Evolutionary conservation across 2,113 vertebrate species (phyloP).

Genomic region (Periophthalmus modestus): DNA sequence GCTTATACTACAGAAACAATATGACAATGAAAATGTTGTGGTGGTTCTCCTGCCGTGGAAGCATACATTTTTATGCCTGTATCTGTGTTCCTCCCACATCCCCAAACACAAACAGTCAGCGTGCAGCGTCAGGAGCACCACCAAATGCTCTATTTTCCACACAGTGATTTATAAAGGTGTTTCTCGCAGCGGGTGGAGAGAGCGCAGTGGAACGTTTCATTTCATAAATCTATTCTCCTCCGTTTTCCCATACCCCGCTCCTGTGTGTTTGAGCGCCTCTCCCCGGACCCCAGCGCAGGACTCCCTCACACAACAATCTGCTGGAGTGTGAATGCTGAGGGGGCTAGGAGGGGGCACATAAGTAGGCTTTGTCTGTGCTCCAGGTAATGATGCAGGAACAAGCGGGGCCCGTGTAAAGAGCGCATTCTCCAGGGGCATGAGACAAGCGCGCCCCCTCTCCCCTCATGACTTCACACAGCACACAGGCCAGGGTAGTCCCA

Average conservation of each 20-base stretch:
- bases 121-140: constrained; percentile 35
- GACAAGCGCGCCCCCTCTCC: constrained; percentile 19
- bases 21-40: constrained; percentile 5
- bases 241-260: constrained; percentile 56
- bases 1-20: neutral
- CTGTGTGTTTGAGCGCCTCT: constrained; percentile 58
- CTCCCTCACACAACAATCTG: constrained; percentile 54
- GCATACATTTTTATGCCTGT: constrained; percentile 12
- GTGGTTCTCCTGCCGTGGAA: neutral
- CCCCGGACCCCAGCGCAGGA: constrained; percentile 59
- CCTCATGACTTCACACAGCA: constrained; percentile 58
- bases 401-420: constrained; percentile 68
- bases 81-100: constrained; percentile 18
- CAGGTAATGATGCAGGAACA: constrained; percentile 74
- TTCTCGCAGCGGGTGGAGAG: constrained; percentile 72
- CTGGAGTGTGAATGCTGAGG: constrained; percentile 16
- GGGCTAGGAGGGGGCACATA: constrained; percentile 55
- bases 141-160: constrained; percentile 74
- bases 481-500: constrained; percentile 26
- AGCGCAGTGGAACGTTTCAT: constrained; percentile 72
- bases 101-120: constrained; percentile 31
- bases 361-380: constrained; percentile 70
- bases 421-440: constrained; percentile 63
- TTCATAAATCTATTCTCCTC: constrained; percentile 76
- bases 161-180: constrained; percentile 75